A percentile compares a stretch with the other conserved stretches of the same genome.
Conservation (phyloP, 2,797 vertebrate species). For the Triplophysa bombifrons region DNA sequence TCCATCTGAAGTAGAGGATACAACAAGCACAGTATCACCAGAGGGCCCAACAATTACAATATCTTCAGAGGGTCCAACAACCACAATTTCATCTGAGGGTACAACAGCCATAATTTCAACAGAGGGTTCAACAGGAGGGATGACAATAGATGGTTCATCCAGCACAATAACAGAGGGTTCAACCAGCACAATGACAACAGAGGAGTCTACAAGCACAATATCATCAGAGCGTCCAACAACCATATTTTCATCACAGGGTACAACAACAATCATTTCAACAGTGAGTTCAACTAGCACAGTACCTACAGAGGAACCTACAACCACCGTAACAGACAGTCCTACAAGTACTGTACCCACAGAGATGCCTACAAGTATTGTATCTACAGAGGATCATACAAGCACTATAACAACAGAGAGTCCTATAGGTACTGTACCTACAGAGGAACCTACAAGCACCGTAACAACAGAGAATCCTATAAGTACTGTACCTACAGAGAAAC, state of each 20-base stretch:
- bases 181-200: neutral
- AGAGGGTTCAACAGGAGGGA: neutral
- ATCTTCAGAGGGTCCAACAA: neutral
- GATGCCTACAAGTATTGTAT: neutral
- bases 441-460: too few species aligned
- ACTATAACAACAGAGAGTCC: too few species aligned
- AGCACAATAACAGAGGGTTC: neutral
- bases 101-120: neutral
- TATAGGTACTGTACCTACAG: too few species aligned
- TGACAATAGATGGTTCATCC: neutral
- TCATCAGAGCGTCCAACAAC: neutral
- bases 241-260: too few species aligned
- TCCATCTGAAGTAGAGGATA: neutral
- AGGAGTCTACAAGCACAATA: neutral
- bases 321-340: neutral
- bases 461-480: neutral
- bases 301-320: too few species aligned
- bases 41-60: accelerated
- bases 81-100: neutral
- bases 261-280: too few species aligned
- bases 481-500: too few species aligned
- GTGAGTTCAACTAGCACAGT: too few species aligned
- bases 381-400: neutral
- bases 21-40: neutral
- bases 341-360: neutral